Evolutionary conservation across 2,888 invertebrate species (phyloP).

Genomic region (Chrysolina haemoptera): DNA sequence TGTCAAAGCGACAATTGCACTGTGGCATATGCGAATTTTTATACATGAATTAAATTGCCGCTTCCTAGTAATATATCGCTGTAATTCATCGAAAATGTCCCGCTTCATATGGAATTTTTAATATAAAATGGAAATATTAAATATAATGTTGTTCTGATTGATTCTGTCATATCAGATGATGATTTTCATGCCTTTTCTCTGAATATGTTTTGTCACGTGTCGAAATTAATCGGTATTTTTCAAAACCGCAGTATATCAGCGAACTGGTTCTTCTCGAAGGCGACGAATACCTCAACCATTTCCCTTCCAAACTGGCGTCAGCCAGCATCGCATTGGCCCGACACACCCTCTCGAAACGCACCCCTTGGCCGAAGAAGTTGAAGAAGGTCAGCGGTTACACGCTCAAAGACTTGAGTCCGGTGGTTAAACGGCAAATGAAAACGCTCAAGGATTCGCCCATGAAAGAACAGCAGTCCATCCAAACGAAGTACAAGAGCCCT

Average conservation of each 20-base stretch:
- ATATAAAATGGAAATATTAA: too few species aligned
- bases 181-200: too few species aligned
- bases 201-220: too few species aligned
- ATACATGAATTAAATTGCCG: too few species aligned
- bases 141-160: too few species aligned
- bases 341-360: constrained; percentile 57
- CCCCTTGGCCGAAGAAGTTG: constrained; percentile 68
- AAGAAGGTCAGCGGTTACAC: constrained; percentile 70
- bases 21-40: too few species aligned
- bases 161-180: too few species aligned
- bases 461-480: constrained; percentile 72
- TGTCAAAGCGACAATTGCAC: too few species aligned
- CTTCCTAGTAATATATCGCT: too few species aligned
- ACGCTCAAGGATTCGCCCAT: constrained; percentile 70
- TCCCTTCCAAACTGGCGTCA: constrained; percentile 66
- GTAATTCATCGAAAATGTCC: too few species aligned
- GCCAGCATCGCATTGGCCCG: constrained; percentile 64
- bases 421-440: constrained; percentile 70
- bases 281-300: constrained; percentile 59
- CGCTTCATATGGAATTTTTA: too few species aligned
- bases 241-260: constrained; percentile 59
- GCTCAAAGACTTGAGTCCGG: constrained; percentile 70
- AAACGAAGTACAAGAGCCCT: constrained; percentile 72
- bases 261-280: constrained; percentile 66
- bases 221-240: not conserved